Conservation (phyloP, 2,888 invertebrate species). For the Hofmannophila pseudospretella region DNA sequence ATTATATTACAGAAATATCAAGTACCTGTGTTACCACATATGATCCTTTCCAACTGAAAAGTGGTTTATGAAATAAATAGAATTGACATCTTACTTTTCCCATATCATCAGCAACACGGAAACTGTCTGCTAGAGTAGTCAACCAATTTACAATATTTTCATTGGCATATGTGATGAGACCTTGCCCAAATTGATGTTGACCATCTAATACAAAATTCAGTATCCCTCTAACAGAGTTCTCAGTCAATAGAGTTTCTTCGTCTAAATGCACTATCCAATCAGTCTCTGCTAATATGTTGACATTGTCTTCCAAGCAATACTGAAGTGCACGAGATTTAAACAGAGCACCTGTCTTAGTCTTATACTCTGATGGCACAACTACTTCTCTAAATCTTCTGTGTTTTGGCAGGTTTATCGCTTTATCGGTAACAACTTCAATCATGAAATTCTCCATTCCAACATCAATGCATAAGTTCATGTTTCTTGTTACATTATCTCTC, state of each 20-base stretch:
- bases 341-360: slow-evolving; percentile 93
- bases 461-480: slow-evolving; percentile 91
- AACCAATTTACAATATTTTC: slow-evolving; percentile 98
- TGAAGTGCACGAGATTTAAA: slow-evolving; percentile 97
- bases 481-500: slow-evolving; percentile 89
- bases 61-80: slow-evolving; percentile 93
- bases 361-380: slow-evolving; percentile 91
- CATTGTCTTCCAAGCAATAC: slow-evolving; percentile 94
- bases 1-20: no score
- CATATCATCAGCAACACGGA: slow-evolving; percentile 98
- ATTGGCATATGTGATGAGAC: slow-evolving; percentile 96
- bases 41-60: slow-evolving; percentile 99
- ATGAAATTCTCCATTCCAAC: slow-evolving; percentile 96
- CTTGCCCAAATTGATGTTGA: slow-evolving; percentile 97
- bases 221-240: slow-evolving; percentile 92
- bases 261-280: slow-evolving; percentile 99
- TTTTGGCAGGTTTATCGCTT: slow-evolving; percentile 85
- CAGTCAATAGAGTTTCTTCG: slow-evolving; percentile 96
- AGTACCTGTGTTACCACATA: slow-evolving; percentile 98
- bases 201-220: slow-evolving; percentile 96
- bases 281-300: slow-evolving; percentile 89
- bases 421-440: slow-evolving; percentile 97
- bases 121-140: slow-evolving; percentile 96
- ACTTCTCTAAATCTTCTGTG: slow-evolving; percentile 91
- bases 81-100: slow-evolving; percentile 96